phyloP scores from a whole-genome alignment of 2,113 vertebrate genomes.

The Catharus minimus region DNA sequence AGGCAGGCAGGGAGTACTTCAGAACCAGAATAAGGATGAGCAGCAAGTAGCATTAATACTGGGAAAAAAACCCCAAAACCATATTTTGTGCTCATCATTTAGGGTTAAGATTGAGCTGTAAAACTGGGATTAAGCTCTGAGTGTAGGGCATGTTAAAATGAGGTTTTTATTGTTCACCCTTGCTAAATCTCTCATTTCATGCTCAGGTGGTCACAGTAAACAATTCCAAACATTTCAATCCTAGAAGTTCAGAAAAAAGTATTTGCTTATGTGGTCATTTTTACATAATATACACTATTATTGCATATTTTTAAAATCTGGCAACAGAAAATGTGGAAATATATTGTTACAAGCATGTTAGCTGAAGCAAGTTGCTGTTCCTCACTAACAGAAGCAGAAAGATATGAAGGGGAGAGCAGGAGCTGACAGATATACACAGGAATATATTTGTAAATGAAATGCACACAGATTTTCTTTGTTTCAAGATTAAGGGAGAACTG shows the following conservation, averaged over 20 bases:
- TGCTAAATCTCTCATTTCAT: background rate
- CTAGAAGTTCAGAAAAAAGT: background rate
- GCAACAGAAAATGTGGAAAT: background rate
- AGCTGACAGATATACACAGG: background rate
- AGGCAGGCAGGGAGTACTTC: background rate
- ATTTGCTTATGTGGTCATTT: background rate
- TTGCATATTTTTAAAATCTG: background rate
- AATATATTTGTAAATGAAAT: background rate
- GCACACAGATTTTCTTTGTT: background rate
- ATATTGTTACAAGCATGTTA: background rate
- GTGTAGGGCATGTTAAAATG: background rate
- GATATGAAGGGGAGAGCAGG: background rate
- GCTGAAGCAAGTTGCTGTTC: background rate
- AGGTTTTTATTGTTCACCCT: background rate
- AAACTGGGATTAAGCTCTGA: background rate
- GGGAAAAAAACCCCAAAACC: background rate
- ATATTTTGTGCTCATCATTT: background rate
- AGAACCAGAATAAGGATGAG: background rate
- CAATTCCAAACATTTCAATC: background rate
- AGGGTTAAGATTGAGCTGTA: background rate
- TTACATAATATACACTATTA: background rate
- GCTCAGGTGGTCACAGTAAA: background rate
- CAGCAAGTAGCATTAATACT: background rate
- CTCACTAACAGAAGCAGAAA: background rate
- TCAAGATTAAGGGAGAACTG: background rate